phyloP scores from a whole-genome alignment of 2,113 vertebrate genomes.

The crab-eating macaque (Macaca fascicularis) region T2T-MFA8v1.1 NC_088388.1:108437501-108438000 shows the following conservation, averaged over 20 bases:
- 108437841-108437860: neutral
- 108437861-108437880: neutral
- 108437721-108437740: neutral
- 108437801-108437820: neutral
- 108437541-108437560: neutral
- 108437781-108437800: neutral
- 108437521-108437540: neutral
- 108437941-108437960: neutral
- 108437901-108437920: neutral
- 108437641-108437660: neutral
- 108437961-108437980: neutral
- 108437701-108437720: neutral
- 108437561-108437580: neutral
- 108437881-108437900: neutral
- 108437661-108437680: neutral
- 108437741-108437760: neutral
- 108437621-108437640: neutral
- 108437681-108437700: neutral
- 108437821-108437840: neutral
- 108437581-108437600: neutral
- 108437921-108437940: neutral
- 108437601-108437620: neutral
- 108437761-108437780: neutral
- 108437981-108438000: neutral
- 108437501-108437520: neutral